A percentile compares a stretch with the other conserved stretches of the same genome.
phyloP scores from a whole-genome alignment of 2,888 invertebrate species.

The Coecobrya sp. region DNA sequence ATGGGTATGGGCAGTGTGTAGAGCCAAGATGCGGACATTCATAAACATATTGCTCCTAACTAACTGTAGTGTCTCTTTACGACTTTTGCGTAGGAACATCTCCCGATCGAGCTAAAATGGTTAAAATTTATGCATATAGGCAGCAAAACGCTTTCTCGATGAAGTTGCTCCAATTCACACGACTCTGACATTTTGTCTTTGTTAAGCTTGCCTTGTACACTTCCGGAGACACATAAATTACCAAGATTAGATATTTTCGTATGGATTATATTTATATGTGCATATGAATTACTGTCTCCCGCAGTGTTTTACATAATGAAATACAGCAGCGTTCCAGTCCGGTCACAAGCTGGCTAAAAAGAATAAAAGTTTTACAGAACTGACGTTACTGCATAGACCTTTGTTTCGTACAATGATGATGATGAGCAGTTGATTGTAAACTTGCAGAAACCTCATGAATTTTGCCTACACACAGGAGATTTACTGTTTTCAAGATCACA shows the following conservation, averaged over 20 bases:
- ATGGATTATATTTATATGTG: no score
- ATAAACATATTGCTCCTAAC: no score
- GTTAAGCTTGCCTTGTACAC: no score
- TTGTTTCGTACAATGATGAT: not conserved
- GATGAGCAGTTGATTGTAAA: constrained; percentile 14
- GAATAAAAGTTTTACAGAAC: not conserved
- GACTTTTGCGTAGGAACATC: constrained; percentile 4
- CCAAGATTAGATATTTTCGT: no score
- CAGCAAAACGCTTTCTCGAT: no score
- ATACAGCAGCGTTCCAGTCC: not conserved
- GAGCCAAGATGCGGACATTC: not conserved
- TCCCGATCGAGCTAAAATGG: not conserved
- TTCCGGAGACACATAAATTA: no score
- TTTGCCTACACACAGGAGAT: constrained; percentile 42
- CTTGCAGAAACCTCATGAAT: constrained; percentile 23
- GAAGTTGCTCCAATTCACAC: no score
- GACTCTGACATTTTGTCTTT: no score
- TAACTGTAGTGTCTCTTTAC: no score
- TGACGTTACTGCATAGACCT: not conserved
- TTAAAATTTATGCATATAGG: not conserved
- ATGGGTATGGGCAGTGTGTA: not conserved
- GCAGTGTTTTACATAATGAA: no score
- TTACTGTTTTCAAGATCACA: constrained; percentile 62
- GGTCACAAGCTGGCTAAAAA: not conserved
- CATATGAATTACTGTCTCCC: no score